Conservation (phyloP, 1,140 invertebrate genomes). For the Ganaspis sp. region DNA sequence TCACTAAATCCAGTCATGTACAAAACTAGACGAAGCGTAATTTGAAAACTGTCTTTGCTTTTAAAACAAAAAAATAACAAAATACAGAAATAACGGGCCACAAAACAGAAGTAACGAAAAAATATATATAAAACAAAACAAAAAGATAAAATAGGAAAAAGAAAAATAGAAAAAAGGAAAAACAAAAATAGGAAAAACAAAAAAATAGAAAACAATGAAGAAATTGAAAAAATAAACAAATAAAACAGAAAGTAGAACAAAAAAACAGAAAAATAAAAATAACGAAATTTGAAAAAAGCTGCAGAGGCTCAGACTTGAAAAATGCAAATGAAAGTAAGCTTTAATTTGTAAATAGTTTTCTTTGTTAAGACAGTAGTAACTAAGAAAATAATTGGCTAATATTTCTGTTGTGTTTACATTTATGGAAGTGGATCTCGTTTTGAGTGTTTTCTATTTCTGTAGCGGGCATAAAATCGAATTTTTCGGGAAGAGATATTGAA, state of each 20-base stretch:
- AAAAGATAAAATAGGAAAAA: no score
- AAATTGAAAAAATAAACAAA: no score
- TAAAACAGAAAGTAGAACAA: no score
- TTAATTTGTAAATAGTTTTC: background rate
- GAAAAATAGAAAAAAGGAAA: no score
- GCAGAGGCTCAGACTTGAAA: background rate
- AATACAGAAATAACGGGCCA: no score
- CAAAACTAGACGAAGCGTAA: conserved; percentile 24
- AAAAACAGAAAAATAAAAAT: no score
- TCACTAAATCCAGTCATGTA: conserved; percentile 20
- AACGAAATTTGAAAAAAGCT: no score
- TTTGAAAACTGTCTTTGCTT: conserved; percentile 1
- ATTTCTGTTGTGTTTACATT: background rate
- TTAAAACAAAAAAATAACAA: conserved; percentile 22
- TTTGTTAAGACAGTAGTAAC: background rate
- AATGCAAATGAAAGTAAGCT: background rate
- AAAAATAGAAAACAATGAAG: no score
- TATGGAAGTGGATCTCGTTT: conserved; percentile 17
- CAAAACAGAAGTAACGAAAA: no score
- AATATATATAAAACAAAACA: no score
- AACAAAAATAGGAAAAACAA: no score
- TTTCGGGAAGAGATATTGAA: conserved; percentile 3
- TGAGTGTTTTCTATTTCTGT: background rate
- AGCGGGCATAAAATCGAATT: background rate
- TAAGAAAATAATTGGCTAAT: background rate